Base-by-base conservation (phyloP, 2,888 invertebrate species). In the Hecatera dysodea region DNA sequence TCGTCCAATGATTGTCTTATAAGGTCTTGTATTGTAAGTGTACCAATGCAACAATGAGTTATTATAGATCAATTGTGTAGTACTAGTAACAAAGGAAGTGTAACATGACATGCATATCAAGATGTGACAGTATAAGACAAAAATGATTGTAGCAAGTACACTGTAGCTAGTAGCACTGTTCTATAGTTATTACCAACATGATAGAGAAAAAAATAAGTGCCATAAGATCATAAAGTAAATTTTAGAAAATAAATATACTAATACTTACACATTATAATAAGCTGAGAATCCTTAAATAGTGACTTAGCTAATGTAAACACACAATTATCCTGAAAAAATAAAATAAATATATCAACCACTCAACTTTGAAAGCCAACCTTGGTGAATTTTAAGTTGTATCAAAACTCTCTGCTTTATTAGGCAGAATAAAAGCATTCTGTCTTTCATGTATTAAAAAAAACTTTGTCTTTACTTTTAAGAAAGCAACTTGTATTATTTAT, bases 271-370 rank as follows among this genome's bases (percentile, higher is more conserved):
- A 96, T 96, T 65, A 98, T 96, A 89, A 96, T 97, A 70, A 98
- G 96, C 91, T 97, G 96, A 1, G 98, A 97, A 77, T 96, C 97
- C 88, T 97, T 97, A 92, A 97, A 97, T 84, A 98, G 93, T 66
- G 97, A 96, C 94, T 98, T 96, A 94, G 97, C 88, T 94, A 96
- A 84, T 88, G 90, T 91, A 81, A 96, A 94, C 56, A 93, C 88
- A 85, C 94, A 96, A 78, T 88, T 93, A 72, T 93, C 92, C 92
- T 96, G 95, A 88, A 96, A 93, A 79, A 90, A 83, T 75, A 69
- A 67, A 74, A 63, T n/a, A 36, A n/a, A 24, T 65, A 63, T 68
- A 42, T 57, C 15, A 60, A 57, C 24, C 15, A 65, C 24, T 56
- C 1, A 22, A 5, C 7, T 59, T 44, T 46, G 12, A n/a, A 42